A percentile compares a stretch with the other conserved stretches of the same genome.
Evolutionary conservation across 2,888 invertebrate genomes (phyloP).

Genomic region (Spilarctia lutea): DNA sequence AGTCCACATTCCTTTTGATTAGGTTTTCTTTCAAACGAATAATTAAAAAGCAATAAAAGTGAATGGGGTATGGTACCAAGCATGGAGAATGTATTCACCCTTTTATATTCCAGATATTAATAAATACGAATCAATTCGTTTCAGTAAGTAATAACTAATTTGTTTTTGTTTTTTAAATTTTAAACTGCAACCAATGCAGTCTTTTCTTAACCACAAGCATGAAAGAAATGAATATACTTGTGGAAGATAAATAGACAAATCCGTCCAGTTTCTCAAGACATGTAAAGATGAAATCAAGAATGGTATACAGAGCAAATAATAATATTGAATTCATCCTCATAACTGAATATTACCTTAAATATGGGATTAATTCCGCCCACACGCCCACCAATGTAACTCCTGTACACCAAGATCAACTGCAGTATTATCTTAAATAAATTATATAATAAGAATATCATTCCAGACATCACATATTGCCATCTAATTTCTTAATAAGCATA

Average conservation of each 20-base stretch:
- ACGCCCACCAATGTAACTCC: no score
- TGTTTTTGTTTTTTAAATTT: conserved; percentile 1
- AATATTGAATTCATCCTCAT: background rate
- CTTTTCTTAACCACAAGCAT: conserved; percentile 5
- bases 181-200: conserved; percentile 8
- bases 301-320: background rate
- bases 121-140: background rate
- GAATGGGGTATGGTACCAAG: no score
- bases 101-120: background rate
- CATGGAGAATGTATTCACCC: background rate
- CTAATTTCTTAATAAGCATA: no score
- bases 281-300: background rate
- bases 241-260: conserved; percentile 2
- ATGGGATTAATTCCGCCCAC: no score
- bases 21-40: background rate
- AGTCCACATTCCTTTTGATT: no score
- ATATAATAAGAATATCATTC: background rate
- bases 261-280: background rate
- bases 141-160: background rate
- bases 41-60: background rate
- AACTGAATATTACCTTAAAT: background rate
- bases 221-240: background rate
- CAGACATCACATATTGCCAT: background rate
- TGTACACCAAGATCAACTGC: no score
- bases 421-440: background rate